phyloP scores from a whole-genome alignment of 2,113 vertebrate species.

The Eulemur macaco region DNA sequence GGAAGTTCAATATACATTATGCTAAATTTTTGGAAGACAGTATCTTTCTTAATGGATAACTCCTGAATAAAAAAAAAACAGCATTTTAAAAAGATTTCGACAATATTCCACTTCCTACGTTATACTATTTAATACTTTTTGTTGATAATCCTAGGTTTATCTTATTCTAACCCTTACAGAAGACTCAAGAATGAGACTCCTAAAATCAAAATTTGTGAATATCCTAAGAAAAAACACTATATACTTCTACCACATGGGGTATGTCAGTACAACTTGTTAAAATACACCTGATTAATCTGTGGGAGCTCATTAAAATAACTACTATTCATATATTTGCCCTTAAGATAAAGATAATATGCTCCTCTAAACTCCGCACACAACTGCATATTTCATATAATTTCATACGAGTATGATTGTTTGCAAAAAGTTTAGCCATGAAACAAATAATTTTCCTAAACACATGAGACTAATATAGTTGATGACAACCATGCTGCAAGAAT shows the following conservation, averaged over 20 bases:
- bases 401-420: background rate
- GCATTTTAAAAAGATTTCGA: background rate
- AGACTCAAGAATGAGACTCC: background rate
- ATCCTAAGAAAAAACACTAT: background rate
- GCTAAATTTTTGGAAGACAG: background rate
- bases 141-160: background rate
- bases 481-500: background rate
- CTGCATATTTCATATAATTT: background rate
- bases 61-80: background rate
- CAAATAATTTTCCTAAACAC: background rate
- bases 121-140: background rate
- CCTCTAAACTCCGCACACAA: background rate
- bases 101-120: background rate
- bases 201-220: background rate
- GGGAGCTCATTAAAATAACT: background rate
- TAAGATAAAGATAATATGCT: background rate
- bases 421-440: background rate
- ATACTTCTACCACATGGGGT: rapidly evolving
- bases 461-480: background rate
- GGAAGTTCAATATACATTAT: background rate
- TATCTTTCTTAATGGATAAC: background rate
- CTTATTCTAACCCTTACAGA: background rate
- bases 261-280: background rate
- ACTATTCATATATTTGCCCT: background rate
- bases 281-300: background rate